Base-by-base conservation (phyloP, 2,797 vertebrate genomes). In the Mionectes olivaceus region DNA sequence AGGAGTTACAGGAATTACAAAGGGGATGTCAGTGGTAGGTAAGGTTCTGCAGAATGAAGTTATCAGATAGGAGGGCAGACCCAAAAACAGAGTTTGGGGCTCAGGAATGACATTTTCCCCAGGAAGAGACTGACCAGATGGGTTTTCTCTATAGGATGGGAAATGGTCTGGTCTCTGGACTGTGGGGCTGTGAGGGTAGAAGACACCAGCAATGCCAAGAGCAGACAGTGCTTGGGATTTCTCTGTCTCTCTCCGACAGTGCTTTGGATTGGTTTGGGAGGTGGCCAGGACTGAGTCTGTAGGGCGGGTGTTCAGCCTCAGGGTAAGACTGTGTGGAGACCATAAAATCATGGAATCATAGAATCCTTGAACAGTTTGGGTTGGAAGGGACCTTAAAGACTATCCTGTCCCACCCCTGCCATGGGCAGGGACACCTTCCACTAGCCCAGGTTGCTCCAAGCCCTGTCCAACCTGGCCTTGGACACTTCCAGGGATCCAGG, bases 391-490 rank as follows among this genome's bases (percentile, higher is more conserved):
- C 13, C 0, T 21, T 15, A 53, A 35, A 75, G 6, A 2, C 0
- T 28, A 63, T 25, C 13, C 2, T 0, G 0, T 35, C 0, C 49
- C 33, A n/a, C 28, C 9, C 32, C 13, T 55, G 23, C 13, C 55
- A 24, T 10, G 61, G 63, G 30, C 49, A 69, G 49, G 32, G 63
- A 69, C 79, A 56, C 17, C 37, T 77, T 0, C 43, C 71, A 37
- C 49, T 10, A 1, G 28, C 64, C 56, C 64, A 83, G 37, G n/a
- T 0, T 33, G 37, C 50, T 89, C 71, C 63, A 1, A 55, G 12
- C 19, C 32, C 41, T 0, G 0, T 55, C 27, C 55, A 83, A 0
- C 49, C 64, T 39, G 50, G 17, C n/a, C 50, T 50, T 4, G 50
- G 64, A 0, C 71, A 89, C 32, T 63, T 0, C 55, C 86, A 69